Conservation (phyloP, 2,888 invertebrate species). For the Campopleginae sp. region DNA sequence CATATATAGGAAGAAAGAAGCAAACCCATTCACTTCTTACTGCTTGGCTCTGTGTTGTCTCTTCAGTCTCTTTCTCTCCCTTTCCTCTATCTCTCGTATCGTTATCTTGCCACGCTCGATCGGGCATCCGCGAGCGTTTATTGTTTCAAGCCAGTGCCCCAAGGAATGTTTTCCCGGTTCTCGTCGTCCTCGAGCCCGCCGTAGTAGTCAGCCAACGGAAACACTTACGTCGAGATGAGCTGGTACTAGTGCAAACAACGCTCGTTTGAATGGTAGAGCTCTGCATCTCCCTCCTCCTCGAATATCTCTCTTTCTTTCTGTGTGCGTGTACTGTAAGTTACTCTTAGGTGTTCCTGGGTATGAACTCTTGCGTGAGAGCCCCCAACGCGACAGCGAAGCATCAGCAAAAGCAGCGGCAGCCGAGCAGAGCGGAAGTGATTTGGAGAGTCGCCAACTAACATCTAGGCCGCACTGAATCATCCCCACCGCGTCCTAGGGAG, state of each 20-base stretch:
- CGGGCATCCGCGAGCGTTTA: conserved; percentile 75
- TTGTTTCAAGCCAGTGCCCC: conserved; percentile 77
- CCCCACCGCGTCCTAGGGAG: conserved; percentile 55
- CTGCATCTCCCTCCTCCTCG: neutral
- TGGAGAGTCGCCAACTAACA: conserved; percentile 80
- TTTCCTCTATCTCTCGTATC: conserved; percentile 65
- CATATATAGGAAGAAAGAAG: conserved; percentile 26
- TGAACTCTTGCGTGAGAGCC: conserved; percentile 39
- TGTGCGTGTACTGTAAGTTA: conserved; percentile 26
- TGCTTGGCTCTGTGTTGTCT: conserved; percentile 35
- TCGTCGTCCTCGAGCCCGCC: conserved; percentile 47
- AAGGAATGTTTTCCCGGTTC: conserved; percentile 75
- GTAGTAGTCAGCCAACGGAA: conserved; percentile 38
- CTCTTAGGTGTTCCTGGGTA: conserved; percentile 44
- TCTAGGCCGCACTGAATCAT: conserved; percentile 79
- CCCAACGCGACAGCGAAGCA: conserved; percentile 52
- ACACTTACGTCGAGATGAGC: conserved; percentile 46
- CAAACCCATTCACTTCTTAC: conserved; percentile 56
- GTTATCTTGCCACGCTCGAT: conserved; percentile 78
- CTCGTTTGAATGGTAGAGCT: conserved; percentile 14
- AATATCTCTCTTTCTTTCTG: neutral
- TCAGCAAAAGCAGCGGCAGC: conserved; percentile 57
- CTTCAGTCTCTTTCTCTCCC: conserved; percentile 68
- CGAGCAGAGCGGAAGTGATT: conserved; percentile 76
- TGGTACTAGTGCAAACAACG: conserved; percentile 37